phyloP scores from a whole-genome alignment of 2,888 invertebrate species.

The Phortica magna region DNA sequence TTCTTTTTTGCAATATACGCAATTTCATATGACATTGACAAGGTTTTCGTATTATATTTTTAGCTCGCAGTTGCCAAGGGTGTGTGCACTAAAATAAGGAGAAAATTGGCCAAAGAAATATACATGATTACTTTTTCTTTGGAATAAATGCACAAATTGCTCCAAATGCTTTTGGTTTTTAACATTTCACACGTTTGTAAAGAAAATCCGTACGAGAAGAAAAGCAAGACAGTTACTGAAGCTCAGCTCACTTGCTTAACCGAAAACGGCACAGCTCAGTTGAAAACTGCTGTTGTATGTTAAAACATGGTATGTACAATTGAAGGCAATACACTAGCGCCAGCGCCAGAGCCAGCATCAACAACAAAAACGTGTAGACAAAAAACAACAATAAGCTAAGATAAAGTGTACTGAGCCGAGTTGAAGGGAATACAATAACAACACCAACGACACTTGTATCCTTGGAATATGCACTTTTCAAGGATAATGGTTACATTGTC shows the following conservation, averaged over 20 bases:
- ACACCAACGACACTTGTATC: conserved; percentile 49
- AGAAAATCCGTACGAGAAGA: not conserved
- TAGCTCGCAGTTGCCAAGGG: too few relatives aligned
- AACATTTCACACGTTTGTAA: conserved; percentile 23
- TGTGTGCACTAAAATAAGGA: too few relatives aligned
- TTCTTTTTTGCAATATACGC: too few relatives aligned
- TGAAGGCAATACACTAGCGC: not conserved
- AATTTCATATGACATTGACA: too few relatives aligned
- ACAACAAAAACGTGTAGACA: not conserved
- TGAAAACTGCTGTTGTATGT: not conserved
- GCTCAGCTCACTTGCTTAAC: not conserved
- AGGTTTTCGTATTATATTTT: too few relatives aligned
- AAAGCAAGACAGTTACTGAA: not conserved
- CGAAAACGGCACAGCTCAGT: not conserved
- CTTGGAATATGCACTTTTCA: conserved; percentile 69
- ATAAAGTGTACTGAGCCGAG: not conserved
- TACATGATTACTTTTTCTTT: not conserved
- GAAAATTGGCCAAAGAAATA: too few relatives aligned
- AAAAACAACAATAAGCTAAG: not conserved
- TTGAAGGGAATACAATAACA: not conserved
- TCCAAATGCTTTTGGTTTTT: conserved; percentile 13
- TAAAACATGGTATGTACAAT: not conserved
- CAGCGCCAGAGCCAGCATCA: not conserved
- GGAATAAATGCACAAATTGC: not conserved
- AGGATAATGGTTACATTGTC: conserved; percentile 65